These are phyloP conservation scores for Hyperoplus lanceolatus DNA, from an alignment of 2,797 vertebrate species.

Conservation along the genomic window DNA sequence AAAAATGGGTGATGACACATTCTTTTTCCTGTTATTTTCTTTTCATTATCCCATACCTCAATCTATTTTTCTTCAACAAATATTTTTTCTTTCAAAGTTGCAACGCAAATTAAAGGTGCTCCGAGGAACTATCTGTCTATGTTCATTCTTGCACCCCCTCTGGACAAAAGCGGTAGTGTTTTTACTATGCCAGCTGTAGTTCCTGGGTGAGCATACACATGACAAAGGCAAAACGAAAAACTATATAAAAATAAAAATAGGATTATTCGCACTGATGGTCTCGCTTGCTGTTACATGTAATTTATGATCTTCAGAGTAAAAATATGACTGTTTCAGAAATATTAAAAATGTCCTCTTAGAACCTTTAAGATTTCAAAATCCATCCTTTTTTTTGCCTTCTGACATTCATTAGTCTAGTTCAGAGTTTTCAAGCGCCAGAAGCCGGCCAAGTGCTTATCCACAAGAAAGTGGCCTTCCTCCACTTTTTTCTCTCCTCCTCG, in stretches of 20 bases:
- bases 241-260: no score
- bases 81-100: not conserved
- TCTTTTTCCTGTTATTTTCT: not conserved
- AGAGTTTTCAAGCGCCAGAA: constrained; percentile 26
- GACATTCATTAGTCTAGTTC: constrained; percentile 28
- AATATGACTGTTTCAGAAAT: no score
- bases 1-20: not conserved
- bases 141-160: no score
- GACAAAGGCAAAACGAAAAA: no score
- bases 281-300: constrained; percentile 3
- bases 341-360: no score
- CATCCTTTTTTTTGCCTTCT: constrained; percentile 26
- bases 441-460: constrained; percentile 31
- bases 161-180: no score
- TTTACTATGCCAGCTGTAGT: no score
- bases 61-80: constrained; percentile 20
- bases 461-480: constrained; percentile 20
- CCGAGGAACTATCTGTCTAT: no score
- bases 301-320: no score
- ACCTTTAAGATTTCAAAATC: no score
- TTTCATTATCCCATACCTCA: not conserved
- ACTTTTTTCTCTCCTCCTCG: constrained; percentile 15
- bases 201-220: no score
- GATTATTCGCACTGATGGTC: no score
- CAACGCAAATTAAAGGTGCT: constrained; percentile 6